Evolutionary conservation across 2,113 vertebrate species (phyloP).

Genomic region (Crotalus viridis): DNA sequence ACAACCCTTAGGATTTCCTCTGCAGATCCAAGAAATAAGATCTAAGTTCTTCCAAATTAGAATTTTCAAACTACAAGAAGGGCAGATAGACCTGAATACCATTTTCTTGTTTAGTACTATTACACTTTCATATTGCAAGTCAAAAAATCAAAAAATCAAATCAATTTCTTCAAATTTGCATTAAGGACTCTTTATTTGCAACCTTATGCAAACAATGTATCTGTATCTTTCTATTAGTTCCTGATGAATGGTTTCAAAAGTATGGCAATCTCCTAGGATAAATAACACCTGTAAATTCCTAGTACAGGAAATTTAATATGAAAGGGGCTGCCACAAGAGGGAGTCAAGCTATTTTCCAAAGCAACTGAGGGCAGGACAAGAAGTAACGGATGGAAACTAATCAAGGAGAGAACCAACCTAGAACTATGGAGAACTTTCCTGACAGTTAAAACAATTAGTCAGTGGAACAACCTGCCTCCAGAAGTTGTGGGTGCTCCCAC

Average conservation of each 20-base stretch:
- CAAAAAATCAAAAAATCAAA: conserved; percentile 18
- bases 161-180: background rate
- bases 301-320: background rate
- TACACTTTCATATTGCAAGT: background rate
- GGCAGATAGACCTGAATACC: background rate
- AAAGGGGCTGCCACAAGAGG: background rate
- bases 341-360: too few species aligned
- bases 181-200: background rate
- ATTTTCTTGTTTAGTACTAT: conserved; percentile 7
- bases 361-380: too few species aligned
- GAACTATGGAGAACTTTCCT: too few species aligned
- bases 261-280: background rate
- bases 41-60: conserved; percentile 1
- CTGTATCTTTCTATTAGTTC: background rate
- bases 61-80: conserved; percentile 14
- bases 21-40: background rate
- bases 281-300: background rate
- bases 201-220: background rate
- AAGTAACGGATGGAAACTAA: too few species aligned
- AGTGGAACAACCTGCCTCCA: too few species aligned
- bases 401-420: too few species aligned
- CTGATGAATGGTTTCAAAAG: background rate
- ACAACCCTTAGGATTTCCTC: background rate
- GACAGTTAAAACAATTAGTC: too few species aligned
- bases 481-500: too few species aligned